These are phyloP conservation scores for Burhinus bistriatus DNA, from an alignment of 2,113 vertebrate genomes.

Conservation along the genomic window DNA sequence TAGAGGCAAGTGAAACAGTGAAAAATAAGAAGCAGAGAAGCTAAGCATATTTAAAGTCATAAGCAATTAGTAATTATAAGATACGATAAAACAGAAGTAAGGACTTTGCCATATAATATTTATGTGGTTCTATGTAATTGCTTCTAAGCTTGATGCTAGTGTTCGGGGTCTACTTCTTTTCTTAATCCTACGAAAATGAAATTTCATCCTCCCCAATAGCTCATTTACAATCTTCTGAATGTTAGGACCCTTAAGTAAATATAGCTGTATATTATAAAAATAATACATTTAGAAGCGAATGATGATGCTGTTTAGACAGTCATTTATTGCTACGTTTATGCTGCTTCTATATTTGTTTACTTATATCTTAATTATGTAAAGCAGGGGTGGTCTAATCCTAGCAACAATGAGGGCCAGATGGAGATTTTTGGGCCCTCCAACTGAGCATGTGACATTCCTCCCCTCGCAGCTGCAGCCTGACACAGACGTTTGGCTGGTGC, in stretches of 20 bases:
- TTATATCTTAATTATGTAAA: conserved; percentile 8
- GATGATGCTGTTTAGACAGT: not conserved
- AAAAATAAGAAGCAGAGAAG: conserved; percentile 3
- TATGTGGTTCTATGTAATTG: not conserved
- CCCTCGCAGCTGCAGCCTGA: conserved; percentile 19
- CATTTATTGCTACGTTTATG: not conserved
- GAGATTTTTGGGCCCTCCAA: conserved; percentile 5
- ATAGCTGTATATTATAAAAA: not conserved
- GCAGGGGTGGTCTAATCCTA: not conserved
- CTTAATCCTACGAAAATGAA: conserved; percentile 7
- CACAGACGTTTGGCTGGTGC: not conserved
- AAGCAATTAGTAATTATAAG: conserved; percentile 6
- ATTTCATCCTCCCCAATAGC: not conserved
- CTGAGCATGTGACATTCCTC: not conserved
- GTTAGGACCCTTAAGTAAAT: not conserved
- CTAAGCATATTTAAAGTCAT: not conserved
- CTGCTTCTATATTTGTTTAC: not conserved
- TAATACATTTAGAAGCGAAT: not conserved
- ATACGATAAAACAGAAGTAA: not conserved
- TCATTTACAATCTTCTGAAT: not conserved
- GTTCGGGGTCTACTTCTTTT: not conserved
- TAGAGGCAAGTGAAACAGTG: not conserved
- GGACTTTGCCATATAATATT: not conserved
- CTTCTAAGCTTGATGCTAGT: not conserved
- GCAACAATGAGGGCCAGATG: conserved; percentile 29